Base-by-base conservation (phyloP, 2,888 invertebrate genomes). In the Phalangium opilio region DNA sequence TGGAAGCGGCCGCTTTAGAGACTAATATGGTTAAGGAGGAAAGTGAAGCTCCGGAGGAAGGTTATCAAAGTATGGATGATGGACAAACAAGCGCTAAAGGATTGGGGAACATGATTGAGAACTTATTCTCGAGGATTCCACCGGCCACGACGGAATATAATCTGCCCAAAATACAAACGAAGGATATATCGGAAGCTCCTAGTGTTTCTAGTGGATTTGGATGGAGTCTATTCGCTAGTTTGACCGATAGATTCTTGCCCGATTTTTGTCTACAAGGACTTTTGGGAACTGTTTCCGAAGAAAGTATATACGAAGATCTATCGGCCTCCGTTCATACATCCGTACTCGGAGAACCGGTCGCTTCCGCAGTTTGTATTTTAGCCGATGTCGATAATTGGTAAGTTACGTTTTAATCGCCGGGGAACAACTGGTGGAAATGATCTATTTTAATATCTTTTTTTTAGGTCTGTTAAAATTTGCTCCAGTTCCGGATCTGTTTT, bases 341-440 rank as follows among this genome's bases (percentile, higher is more conserved):
- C 20, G 61, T 67, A 7, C 55, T 67, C 34, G 84, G 83, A 60
- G 78, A 79, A 58, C 63, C 62, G 11, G 73, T 79, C 34, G 75
- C 82, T 0, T 85, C 86, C 66, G 78, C 85, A 43, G 73, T 86
- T 38, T 86, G 84, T 54, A 79, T 90, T 52, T 71, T 89, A 32
- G 89, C 83, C 1, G 78, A 83, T 61, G 74, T 77, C 54, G 79
- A 81, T 60, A 79, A 76, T 44, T 89, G 87, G 85, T 83, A 70
- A 64, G 69, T 67, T 27, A 55, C 55, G 49, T 53, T 55, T 27
- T 27, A 7, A 27, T 27, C n/a, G n/a, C n/a, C n/a, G n/a, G n/a
- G n/a, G n/a, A n/a, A n/a, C n/a, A n/a, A n/a, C n/a, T n/a, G n/a
- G n/a, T n/a, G n/a, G n/a, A n/a, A n/a, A n/a, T 27, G 27, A 27